phyloP scores from a whole-genome alignment of 2,113 vertebrate species.

The Thryonomys swinderianus region DNA sequence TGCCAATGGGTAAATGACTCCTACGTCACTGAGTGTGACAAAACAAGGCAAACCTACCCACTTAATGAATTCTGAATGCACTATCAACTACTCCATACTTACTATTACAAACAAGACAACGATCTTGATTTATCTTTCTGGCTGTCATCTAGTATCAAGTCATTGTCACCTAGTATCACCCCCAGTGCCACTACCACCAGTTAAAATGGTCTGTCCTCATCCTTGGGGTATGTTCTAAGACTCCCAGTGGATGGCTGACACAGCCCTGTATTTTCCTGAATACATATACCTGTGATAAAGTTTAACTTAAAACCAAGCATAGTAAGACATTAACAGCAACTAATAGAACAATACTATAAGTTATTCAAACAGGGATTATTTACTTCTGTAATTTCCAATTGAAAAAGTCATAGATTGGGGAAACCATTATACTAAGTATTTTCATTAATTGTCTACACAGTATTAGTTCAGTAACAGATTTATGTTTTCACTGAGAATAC shows the following conservation, averaged over 20 bases:
- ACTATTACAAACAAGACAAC: background rate
- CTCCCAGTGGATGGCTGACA: background rate
- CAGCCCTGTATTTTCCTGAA: background rate
- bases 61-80: background rate
- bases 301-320: constrained; percentile 5
- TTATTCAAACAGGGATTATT: background rate
- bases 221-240: background rate
- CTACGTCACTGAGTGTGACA: background rate
- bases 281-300: background rate
- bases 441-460: background rate
- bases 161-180: background rate
- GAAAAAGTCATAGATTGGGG: background rate
- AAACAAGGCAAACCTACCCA: background rate
- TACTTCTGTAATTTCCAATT: background rate
- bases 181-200: background rate
- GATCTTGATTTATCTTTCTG: background rate
- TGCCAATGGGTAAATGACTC: background rate
- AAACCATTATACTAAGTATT: background rate
- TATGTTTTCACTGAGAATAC: background rate
- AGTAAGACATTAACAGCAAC: background rate
- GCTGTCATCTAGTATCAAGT: background rate
- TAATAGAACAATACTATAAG: background rate
- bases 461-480: background rate
- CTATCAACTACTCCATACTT: background rate
- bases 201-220: background rate